phyloP scores from a whole-genome alignment of 2,113 vertebrate genomes.

The Acrocephalus arundinaceus region DNA sequence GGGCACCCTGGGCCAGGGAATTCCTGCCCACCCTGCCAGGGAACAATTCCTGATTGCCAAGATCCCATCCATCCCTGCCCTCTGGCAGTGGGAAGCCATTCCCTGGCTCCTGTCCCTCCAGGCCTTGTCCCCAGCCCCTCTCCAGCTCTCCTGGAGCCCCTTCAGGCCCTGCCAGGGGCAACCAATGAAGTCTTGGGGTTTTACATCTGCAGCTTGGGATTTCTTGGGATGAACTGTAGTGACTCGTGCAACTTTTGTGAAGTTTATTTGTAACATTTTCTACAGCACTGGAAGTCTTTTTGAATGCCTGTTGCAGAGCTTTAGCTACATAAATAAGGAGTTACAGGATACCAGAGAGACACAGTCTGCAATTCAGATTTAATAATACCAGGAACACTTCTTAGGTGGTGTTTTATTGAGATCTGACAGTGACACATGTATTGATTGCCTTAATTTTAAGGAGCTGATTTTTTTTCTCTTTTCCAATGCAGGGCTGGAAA shows the following conservation, averaged over 20 bases:
- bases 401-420: neutral
- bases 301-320: neutral
- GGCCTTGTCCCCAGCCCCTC: neutral
- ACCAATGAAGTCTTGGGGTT: too few species aligned
- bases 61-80: rapidly evolving
- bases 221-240: neutral
- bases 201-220: neutral
- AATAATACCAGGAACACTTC: neutral
- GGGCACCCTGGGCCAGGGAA: neutral
- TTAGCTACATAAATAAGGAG: neutral
- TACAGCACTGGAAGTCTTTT: neutral
- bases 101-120: neutral
- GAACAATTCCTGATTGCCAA: neutral
- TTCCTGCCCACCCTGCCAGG: neutral
- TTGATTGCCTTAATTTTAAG: neutral
- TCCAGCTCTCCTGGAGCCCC: neutral
- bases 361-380: neutral
- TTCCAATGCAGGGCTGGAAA: neutral
- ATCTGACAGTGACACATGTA: neutral
- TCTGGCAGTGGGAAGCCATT: neutral
- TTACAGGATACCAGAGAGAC: neutral
- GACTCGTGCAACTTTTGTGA: rapidly evolving
- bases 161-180: neutral
- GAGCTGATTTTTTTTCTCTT: neutral
- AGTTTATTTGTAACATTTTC: neutral